A percentile compares a stretch with the other conserved stretches of the same genome.
These are phyloP conservation scores for Pelmatolapia mariae DNA, from an alignment of 2,113 vertebrate genomes.

Conservation along the genomic window DNA sequence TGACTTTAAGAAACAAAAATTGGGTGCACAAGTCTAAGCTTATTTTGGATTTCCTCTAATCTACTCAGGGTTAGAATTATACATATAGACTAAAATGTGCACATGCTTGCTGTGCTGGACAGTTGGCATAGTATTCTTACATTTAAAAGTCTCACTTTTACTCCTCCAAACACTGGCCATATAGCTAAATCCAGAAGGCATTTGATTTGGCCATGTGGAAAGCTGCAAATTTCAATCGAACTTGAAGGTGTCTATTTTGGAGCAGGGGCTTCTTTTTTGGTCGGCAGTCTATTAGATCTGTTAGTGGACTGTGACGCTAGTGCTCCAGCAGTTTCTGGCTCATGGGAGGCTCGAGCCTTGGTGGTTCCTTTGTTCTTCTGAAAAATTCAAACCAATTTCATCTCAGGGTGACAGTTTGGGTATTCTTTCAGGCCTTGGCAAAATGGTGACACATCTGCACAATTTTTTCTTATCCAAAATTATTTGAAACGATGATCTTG, in stretches of 20 bases:
- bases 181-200: background rate
- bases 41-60: background rate
- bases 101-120: background rate
- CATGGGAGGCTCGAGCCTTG: background rate
- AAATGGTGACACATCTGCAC: background rate
- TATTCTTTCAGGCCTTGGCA: background rate
- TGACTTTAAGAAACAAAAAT: background rate
- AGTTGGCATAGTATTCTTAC: background rate
- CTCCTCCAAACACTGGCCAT: background rate
- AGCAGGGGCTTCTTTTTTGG: background rate
- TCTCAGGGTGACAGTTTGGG: background rate
- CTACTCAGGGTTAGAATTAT: background rate
- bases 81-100: background rate
- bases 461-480: fast-evolving
- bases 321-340: background rate
- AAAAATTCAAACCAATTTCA: background rate
- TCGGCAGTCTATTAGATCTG: background rate
- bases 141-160: background rate
- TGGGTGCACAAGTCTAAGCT: background rate
- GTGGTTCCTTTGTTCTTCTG: background rate
- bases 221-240: background rate
- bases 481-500: background rate
- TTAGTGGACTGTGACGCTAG: background rate
- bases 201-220: background rate
- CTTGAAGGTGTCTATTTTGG: background rate